These are phyloP conservation scores for Dallia pectoralis DNA, from an alignment of 2,797 vertebrate genomes.

Conservation along the genomic window DNA sequence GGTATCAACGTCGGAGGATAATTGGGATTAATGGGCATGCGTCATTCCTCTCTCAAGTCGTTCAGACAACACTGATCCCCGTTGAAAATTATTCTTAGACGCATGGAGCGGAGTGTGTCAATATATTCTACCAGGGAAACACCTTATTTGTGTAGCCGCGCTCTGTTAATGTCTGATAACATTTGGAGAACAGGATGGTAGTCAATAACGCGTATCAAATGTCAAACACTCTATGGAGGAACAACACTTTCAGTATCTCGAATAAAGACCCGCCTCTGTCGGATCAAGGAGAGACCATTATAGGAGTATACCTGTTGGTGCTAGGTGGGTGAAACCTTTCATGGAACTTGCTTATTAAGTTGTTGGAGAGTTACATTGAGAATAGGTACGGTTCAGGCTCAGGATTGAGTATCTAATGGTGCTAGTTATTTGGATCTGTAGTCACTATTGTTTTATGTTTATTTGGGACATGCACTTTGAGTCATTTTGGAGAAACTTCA, in stretches of 20 bases:
- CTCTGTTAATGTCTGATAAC: neutral
- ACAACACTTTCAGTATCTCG: conserved; percentile 73
- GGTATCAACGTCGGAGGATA: neutral
- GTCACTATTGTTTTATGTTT: neutral
- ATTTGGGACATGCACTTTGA: neutral
- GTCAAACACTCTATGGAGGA: conserved; percentile 68
- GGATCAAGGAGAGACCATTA: conserved; percentile 79
- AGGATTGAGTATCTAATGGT: neutral
- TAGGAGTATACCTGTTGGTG: conserved; percentile 78
- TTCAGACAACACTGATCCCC: neutral
- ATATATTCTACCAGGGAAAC: neutral
- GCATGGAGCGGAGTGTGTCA: neutral
- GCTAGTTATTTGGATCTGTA: neutral
- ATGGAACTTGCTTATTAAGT: neutral
- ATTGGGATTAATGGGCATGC: neutral
- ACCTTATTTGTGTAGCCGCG: neutral
- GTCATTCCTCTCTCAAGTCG: neutral
- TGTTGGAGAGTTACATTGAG: neutral
- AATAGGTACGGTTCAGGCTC: neutral
- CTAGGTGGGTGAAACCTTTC: conserved; percentile 62
- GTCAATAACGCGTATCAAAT: conserved; percentile 34
- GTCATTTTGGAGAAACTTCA: neutral
- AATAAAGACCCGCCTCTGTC: conserved; percentile 71
- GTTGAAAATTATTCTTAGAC: neutral
- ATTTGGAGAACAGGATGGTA: conserved; percentile 23